A percentile compares a stretch with the other conserved stretches of the same genome.
These are phyloP conservation scores for Channa argus DNA, from an alignment of 2,113 vertebrate species.

Conservation along the genomic window DNA sequence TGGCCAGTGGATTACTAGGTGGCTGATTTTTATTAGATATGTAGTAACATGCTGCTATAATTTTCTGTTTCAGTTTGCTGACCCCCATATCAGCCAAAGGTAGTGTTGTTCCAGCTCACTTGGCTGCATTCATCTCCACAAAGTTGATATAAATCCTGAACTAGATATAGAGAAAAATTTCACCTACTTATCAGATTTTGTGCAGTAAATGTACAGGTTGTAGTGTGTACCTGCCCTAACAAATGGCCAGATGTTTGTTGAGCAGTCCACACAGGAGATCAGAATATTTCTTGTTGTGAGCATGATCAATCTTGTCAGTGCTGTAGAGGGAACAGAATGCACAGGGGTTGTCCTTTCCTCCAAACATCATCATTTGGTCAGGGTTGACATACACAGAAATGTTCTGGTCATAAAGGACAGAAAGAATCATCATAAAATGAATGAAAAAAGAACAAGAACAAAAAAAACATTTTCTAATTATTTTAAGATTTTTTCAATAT, in stretches of 20 bases:
- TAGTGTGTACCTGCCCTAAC: constrained; percentile 87
- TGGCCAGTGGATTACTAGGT: too few relatives aligned
- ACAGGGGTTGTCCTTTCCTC: constrained; percentile 90
- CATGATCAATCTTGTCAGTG: constrained; percentile 92
- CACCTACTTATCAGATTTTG: too few relatives aligned
- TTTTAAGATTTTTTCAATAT: too few relatives aligned
- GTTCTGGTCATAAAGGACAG: constrained; percentile 82
- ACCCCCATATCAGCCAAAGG: constrained; percentile 79
- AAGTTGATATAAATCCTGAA: constrained; percentile 38
- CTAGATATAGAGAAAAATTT: constrained; percentile 29
- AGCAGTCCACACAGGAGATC: constrained; percentile 91
- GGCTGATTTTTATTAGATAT: too few relatives aligned
- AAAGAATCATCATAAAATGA: constrained; percentile 1
- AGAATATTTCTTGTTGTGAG: constrained; percentile 91
- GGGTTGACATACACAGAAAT: constrained; percentile 91
- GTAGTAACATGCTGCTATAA: too few relatives aligned
- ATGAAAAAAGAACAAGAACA: too few relatives aligned
- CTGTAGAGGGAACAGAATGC: constrained; percentile 93
- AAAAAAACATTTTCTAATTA: too few relatives aligned
- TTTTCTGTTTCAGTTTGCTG: neutral
- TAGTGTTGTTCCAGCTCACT: constrained; percentile 83
- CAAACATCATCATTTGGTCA: constrained; percentile 95
- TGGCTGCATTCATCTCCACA: constrained; percentile 79
- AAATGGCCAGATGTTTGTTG: constrained; percentile 89
- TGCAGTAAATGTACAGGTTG: too few relatives aligned